These are phyloP conservation scores for Catagonus wagneri DNA, from an alignment of 2,113 vertebrate species.

Conservation along the genomic window DNA sequence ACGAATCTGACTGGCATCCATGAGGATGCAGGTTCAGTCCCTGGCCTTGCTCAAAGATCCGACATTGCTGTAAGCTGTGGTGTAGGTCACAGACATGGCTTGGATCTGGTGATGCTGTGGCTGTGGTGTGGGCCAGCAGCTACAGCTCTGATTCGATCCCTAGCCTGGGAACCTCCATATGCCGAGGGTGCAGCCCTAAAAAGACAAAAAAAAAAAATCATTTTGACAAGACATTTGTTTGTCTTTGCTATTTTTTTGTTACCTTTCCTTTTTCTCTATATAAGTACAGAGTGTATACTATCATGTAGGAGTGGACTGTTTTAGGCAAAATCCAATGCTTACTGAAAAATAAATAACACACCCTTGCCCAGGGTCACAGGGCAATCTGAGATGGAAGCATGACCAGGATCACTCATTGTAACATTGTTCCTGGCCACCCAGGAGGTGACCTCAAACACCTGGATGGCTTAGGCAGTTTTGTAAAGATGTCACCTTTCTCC, in stretches of 20 bases:
- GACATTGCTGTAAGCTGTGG: no score
- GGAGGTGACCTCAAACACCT: not conserved
- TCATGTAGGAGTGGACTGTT: slow-evolving; percentile 24
- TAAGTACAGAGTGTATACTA: not conserved
- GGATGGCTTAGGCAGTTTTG: not conserved
- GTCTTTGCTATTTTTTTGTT: not conserved
- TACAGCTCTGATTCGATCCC: no score
- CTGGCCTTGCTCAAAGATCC: no score
- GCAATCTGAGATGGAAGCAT: not conserved
- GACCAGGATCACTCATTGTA: fast-evolving
- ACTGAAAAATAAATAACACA: slow-evolving; percentile 21
- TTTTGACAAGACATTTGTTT: not conserved
- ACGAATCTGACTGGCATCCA: no score
- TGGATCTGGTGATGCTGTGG: no score
- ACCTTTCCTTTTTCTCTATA: not conserved
- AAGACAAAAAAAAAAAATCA: no score
- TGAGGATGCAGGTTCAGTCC: no score
- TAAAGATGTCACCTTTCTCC: not conserved
- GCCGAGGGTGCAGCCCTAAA: no score
- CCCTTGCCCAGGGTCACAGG: not conserved
- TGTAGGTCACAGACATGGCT: no score
- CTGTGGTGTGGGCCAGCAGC: no score
- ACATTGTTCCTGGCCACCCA: not conserved
- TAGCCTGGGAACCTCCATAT: no score
- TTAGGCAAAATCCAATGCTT: not conserved